These are phyloP conservation scores for Drosophila mimetica DNA, from an alignment of 2,888 invertebrate genomes.

Conservation along the genomic window DNA sequence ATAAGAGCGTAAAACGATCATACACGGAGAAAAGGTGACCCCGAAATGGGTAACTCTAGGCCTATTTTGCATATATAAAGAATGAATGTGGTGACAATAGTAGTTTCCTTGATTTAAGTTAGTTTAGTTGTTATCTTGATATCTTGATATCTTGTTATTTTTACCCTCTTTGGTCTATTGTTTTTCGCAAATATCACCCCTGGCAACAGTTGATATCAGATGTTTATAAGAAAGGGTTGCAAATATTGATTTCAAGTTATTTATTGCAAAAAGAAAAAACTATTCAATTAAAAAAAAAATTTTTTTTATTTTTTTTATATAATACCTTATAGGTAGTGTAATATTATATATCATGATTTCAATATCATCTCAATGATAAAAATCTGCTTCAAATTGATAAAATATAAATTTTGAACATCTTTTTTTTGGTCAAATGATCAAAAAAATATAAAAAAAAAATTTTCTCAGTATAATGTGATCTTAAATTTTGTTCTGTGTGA, in stretches of 20 bases:
- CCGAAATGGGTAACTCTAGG: neutral
- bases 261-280: neutral
- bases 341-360: no score
- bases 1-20: slow-evolving; percentile 30
- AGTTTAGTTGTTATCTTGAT: no score
- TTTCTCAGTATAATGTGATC: no score
- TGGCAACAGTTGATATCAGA: neutral
- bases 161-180: neutral
- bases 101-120: no score
- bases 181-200: slow-evolving; percentile 3
- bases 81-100: no score
- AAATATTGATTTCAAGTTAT: neutral
- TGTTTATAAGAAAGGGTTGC: neutral
- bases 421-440: no score
- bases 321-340: neutral
- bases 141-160: neutral
- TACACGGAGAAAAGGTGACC: slow-evolving; percentile 22
- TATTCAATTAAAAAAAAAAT: neutral
- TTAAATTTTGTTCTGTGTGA: neutral
- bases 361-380: no score
- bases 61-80: neutral
- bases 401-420: no score
- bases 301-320: no score
- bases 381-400: no score
- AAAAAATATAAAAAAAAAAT: no score